Evolutionary conservation across 2,113 vertebrate genomes (phyloP).

Genomic region (Vireo altiloquus): DNA sequence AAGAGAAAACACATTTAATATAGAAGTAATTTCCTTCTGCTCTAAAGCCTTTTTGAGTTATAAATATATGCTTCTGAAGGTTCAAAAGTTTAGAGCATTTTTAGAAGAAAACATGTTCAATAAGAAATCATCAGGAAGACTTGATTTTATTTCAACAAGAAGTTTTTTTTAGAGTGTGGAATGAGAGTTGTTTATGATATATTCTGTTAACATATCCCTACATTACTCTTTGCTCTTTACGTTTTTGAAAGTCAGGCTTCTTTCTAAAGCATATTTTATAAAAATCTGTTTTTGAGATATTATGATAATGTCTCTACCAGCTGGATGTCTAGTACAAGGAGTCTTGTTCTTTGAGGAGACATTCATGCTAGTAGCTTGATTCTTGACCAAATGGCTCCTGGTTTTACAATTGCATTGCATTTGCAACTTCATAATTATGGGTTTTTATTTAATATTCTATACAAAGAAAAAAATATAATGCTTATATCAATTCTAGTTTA

Average conservation of each 20-base stretch:
- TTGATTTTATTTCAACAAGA: slow-evolving; percentile 5
- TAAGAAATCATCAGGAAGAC: not conserved
- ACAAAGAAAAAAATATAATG: not conserved
- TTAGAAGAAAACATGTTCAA: not conserved
- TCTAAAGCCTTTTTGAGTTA: not conserved
- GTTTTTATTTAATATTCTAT: not conserved
- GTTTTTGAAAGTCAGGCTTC: slow-evolving; percentile 10
- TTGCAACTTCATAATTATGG: not conserved
- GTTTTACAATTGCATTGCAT: not conserved
- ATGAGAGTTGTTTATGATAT: not conserved
- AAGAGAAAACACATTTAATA: not conserved
- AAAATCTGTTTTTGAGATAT: slow-evolving; percentile 43
- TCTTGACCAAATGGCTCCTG: slow-evolving; percentile 43
- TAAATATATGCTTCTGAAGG: not conserved
- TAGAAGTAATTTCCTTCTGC: not conserved
- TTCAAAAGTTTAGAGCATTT: not conserved
- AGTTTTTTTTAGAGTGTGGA: not conserved
- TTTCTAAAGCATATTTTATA: slow-evolving; percentile 49
- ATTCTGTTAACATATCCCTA: not conserved
- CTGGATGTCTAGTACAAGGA: slow-evolving; percentile 37
- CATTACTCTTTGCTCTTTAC: slow-evolving; percentile 23
- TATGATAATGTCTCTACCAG: slow-evolving; percentile 43
- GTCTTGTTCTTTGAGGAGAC: slow-evolving; percentile 22
- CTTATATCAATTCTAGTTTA: not conserved
- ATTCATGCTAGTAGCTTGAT: slow-evolving; percentile 3